Evolutionary conservation across 92 coral and sea anemone species (phyloP).

Genomic region (Umimayanthus chanpuru): DNA sequence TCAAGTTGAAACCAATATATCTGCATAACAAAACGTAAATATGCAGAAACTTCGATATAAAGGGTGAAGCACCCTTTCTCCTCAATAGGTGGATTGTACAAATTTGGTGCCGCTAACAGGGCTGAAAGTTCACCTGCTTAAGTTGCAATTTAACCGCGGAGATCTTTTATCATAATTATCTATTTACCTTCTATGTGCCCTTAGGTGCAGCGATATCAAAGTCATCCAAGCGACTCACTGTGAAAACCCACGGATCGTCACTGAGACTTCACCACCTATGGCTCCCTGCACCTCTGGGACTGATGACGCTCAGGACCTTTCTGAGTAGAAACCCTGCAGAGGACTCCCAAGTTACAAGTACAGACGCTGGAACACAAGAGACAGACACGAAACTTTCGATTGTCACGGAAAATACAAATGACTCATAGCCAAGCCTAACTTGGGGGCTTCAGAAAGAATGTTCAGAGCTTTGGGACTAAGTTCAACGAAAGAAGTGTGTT

Average conservation of each 20-base stretch:
- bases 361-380: neutral
- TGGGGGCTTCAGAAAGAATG: neutral
- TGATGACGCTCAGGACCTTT: constrained; percentile 42
- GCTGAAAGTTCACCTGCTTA: too few relatives aligned
- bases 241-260: constrained; percentile 86
- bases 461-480: neutral
- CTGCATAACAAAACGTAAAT: too few relatives aligned
- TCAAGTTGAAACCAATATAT: too few relatives aligned
- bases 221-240: constrained; percentile 48
- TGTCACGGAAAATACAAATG: neutral
- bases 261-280: constrained; percentile 84
- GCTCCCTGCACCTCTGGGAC: constrained; percentile 79
- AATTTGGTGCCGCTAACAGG: too few relatives aligned
- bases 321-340: neutral
- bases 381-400: neutral
- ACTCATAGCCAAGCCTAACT: neutral
- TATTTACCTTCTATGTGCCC: neutral
- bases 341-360: neutral
- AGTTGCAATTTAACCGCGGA: too few relatives aligned
- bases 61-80: too few relatives aligned
- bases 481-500: neutral
- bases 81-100: too few relatives aligned
- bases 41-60: too few relatives aligned
- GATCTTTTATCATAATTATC: neutral
- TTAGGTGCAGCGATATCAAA: constrained; percentile 79